These are phyloP conservation scores for Oceanodroma leucorhoa DNA, from an alignment of 2,797 vertebrate genomes.

Conservation along the genomic window DNA sequence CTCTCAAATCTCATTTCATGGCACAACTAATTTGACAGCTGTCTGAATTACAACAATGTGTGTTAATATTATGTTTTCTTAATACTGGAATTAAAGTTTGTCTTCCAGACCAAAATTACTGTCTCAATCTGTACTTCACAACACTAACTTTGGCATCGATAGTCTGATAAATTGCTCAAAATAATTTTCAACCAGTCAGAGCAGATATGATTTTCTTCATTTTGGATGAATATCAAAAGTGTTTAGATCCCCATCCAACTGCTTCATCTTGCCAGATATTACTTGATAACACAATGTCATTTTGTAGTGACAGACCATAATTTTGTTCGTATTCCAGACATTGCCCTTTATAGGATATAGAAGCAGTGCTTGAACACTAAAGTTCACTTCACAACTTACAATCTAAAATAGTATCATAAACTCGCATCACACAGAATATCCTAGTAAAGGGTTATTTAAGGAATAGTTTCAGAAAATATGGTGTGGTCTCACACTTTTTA, in stretches of 20 bases:
- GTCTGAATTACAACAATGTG: conserved; percentile 47
- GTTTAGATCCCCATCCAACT: conserved; percentile 32
- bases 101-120: conserved; percentile 57
- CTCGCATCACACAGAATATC: not conserved
- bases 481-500: not conserved
- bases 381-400: conserved; percentile 6
- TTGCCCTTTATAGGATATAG: conserved; percentile 50
- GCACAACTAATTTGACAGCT: conserved; percentile 41
- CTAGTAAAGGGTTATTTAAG: conserved; percentile 16
- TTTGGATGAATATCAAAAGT: conserved; percentile 64
- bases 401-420: not conserved
- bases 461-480: conserved; percentile 15
- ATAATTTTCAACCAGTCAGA: conserved; percentile 59
- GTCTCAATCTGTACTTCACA: conserved; percentile 13
- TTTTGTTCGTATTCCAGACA: conserved; percentile 64
- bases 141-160: conserved; percentile 41
- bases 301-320: conserved; percentile 54
- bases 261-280: conserved; percentile 50
- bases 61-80: conserved; percentile 56
- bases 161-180: conserved; percentile 61
- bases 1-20: conserved; percentile 43
- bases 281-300: conserved; percentile 59
- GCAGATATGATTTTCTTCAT: conserved; percentile 63
- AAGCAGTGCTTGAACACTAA: not conserved
- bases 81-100: conserved; percentile 27